Conservation (phyloP, 2,797 vertebrate genomes). For the Coendou prehensilis region DNA sequence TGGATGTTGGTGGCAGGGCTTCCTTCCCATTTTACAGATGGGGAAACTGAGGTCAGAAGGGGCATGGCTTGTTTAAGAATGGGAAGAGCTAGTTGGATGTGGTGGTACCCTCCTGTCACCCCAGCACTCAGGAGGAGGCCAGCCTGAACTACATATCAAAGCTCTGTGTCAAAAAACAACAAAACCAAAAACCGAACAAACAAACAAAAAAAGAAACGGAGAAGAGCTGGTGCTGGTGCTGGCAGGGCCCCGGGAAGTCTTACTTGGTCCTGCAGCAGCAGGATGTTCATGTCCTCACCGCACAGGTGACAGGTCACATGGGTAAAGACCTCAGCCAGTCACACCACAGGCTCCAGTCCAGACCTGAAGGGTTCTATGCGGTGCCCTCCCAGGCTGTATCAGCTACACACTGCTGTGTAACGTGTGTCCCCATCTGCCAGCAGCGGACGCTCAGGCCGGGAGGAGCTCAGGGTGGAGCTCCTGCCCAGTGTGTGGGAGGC, state of each 20-base stretch:
- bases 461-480: neutral
- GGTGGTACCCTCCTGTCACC: neutral
- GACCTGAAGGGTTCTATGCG: neutral
- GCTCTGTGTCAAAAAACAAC: neutral
- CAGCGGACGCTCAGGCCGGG: neutral
- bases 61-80: neutral
- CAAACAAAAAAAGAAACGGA: neutral
- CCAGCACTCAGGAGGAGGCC: neutral
- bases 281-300: neutral
- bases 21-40: neutral
- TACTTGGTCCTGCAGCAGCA: neutral
- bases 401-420: neutral
- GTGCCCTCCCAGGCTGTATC: neutral
- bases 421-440: neutral
- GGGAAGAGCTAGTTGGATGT: neutral
- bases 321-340: neutral
- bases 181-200: neutral
- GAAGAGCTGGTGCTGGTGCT: neutral
- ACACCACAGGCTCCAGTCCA: neutral
- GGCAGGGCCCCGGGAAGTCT: neutral
- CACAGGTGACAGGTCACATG: neutral
- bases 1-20: neutral
- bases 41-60: neutral
- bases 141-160: neutral
- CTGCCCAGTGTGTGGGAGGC: neutral